Evolutionary conservation across 2,797 vertebrate species (phyloP).

Genomic region (Brachyalestes nurse): DNA sequence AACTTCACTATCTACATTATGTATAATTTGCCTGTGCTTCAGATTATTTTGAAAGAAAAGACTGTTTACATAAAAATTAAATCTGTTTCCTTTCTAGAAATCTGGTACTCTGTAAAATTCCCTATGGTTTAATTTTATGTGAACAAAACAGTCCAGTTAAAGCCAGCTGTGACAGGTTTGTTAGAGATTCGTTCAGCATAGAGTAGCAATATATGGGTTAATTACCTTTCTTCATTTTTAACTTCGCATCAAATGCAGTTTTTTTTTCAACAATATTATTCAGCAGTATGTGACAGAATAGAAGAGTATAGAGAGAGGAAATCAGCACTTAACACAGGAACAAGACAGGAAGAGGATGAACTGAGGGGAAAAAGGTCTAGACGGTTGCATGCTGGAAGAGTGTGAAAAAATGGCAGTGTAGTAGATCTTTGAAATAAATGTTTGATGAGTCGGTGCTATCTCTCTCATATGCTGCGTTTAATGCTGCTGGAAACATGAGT

Average conservation of each 20-base stretch:
- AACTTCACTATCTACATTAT: no score
- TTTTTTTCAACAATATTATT: no score
- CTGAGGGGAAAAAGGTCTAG: slow-evolving; percentile 4
- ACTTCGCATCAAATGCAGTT: no score
- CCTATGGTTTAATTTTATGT: no score
- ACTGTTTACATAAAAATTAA: no score
- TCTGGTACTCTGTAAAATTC: no score
- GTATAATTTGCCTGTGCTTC: no score
- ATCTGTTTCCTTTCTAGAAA: no score
- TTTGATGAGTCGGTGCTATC: background rate
- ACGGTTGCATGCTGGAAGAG: slow-evolving; percentile 10
- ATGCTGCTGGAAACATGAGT: background rate
- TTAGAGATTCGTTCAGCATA: background rate
- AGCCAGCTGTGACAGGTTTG: no score
- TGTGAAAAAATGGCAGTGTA: slow-evolving; percentile 6
- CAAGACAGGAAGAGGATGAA: background rate
- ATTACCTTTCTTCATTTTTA: background rate
- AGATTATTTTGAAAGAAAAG: no score
- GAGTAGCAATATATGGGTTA: background rate
- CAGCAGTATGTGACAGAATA: background rate
- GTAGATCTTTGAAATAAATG: no score
- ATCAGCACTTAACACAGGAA: background rate
- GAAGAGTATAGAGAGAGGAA: background rate
- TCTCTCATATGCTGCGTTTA: slow-evolving; percentile 3
- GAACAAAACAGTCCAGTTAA: no score